Conservation (phyloP, 2,797 vertebrate genomes). For the Eulemur mongoz region DNA sequence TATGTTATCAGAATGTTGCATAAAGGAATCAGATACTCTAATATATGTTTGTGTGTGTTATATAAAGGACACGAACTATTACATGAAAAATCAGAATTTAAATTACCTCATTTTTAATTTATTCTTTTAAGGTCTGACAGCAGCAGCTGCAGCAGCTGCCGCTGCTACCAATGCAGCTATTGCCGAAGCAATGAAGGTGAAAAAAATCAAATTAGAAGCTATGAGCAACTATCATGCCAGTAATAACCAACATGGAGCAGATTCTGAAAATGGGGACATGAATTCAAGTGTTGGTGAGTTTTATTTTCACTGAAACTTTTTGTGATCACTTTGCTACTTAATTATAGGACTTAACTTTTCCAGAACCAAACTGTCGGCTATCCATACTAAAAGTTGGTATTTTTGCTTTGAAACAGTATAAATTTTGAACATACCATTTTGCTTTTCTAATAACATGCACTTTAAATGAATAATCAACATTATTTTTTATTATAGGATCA, state of each 20-base stretch:
- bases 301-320: neutral
- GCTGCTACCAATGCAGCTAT: slow-evolving; percentile 98
- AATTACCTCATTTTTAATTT: slow-evolving; percentile 74
- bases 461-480: neutral
- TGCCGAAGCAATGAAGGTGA: slow-evolving; percentile 99
- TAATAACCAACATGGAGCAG: slow-evolving; percentile 94
- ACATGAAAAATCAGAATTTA: slow-evolving; percentile 56
- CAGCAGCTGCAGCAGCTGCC: slow-evolving; percentile 94
- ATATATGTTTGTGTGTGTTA: neutral
- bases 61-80: slow-evolving; percentile 37
- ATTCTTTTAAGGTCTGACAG: slow-evolving; percentile 93
- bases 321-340: neutral
- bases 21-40: neutral
- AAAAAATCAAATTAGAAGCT: slow-evolving; percentile 99
- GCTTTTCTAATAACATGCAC: slow-evolving; percentile 4
- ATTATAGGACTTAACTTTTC: neutral
- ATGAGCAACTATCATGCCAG: slow-evolving; percentile 98
- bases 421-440: slow-evolving; percentile 52
- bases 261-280: slow-evolving; percentile 98
- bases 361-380: neutral
- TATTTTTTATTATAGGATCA: slow-evolving; percentile 63
- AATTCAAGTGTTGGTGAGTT: slow-evolving; percentile 96
- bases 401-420: neutral
- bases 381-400: neutral
- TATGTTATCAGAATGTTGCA: neutral